phyloP scores from a whole-genome alignment of 2,888 invertebrate species.

The Stegana nigrithorax region DNA sequence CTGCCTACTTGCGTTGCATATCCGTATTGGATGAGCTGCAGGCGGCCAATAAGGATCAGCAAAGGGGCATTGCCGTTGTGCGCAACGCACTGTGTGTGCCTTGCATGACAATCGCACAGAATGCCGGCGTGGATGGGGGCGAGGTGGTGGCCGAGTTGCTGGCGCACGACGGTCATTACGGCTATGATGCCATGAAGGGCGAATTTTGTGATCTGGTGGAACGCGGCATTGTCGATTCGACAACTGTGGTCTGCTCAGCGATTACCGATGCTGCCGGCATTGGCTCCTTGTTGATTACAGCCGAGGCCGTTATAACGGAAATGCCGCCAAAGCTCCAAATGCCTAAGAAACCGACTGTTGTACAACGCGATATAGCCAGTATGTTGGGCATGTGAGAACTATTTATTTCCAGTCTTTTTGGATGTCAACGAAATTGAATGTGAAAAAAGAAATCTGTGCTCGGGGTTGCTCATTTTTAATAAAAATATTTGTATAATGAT shows the following conservation, averaged over 20 bases:
- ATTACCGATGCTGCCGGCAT: constrained; percentile 93
- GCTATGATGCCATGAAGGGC: constrained; percentile 89
- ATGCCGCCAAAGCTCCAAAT: constrained; percentile 82
- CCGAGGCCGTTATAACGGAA: constrained; percentile 95
- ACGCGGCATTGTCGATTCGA: constrained; percentile 94
- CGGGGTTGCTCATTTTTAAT: no score
- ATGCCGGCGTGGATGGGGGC: constrained; percentile 91
- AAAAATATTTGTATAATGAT: no score
- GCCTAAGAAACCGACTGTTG: constrained; percentile 69
- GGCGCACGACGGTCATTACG: constrained; percentile 78
- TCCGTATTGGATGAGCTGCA: constrained; percentile 74
- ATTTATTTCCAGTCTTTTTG: no score
- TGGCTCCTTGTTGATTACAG: constrained; percentile 91
- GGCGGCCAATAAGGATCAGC: constrained; percentile 73
- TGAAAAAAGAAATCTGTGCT: no score
- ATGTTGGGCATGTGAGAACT: constrained; percentile 74
- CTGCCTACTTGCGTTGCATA: constrained; percentile 86
- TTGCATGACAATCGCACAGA: constrained; percentile 87
- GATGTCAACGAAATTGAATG: no score
- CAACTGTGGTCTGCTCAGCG: constrained; percentile 88
- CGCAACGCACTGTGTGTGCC: constrained; percentile 87
- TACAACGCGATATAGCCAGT: constrained; percentile 81
- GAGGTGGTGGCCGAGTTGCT: constrained; percentile 92
- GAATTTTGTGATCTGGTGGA: constrained; percentile 92
- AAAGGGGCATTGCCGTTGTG: constrained; percentile 82